Base-by-base conservation (phyloP, 1,140 invertebrate species). In the Camponotus vicinus region DNA sequence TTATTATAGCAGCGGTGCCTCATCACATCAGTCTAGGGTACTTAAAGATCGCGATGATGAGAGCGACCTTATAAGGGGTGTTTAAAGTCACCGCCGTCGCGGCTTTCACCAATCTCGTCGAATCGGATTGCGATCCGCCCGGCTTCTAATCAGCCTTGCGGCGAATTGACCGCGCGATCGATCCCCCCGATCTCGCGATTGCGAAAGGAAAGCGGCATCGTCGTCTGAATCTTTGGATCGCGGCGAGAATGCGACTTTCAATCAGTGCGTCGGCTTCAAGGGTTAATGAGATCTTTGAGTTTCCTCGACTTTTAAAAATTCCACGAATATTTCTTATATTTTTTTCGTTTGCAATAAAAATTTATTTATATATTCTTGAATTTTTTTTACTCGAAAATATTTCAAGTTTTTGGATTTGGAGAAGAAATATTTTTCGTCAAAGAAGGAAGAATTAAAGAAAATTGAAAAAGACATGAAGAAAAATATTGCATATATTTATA, bases 81-180 rank as follows among this genome's bases (percentile, higher is more conserved):
- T 89, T 88, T 87, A 88, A 86, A 89, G 87, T 86, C 61, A 75
- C 79, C 82, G 76, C 77, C 82, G 40, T 73, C 78, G 63, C 71
- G 75, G 86, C 92, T 92, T 92, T 92, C 92, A 92, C 92, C 91
- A 92, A 92, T 92, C 91, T 90, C 80, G 89, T 92, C 83, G 90
- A 91, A 75, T 88, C 83, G 70, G 83, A 92, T 92, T 91, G 86
- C 89, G 85, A 86, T 64, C 84, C 90, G 82, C 76, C 89, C 83
- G 78, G 61, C 91, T 83, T 92, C 89, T 90, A 91, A 91, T 92
- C 89, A 85, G 63, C 63, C 76, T 59, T 57, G 52, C 73, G 66
- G 55, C 57, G 40, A 80, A 87, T 84, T 70, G 52, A 15, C 49
- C 66, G 15, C 32, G 61, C 64, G 83, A 90, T 91, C 86, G 88